Evolutionary conservation across 2,113 vertebrate genomes (phyloP).

Genomic region (Indri indri): DNA sequence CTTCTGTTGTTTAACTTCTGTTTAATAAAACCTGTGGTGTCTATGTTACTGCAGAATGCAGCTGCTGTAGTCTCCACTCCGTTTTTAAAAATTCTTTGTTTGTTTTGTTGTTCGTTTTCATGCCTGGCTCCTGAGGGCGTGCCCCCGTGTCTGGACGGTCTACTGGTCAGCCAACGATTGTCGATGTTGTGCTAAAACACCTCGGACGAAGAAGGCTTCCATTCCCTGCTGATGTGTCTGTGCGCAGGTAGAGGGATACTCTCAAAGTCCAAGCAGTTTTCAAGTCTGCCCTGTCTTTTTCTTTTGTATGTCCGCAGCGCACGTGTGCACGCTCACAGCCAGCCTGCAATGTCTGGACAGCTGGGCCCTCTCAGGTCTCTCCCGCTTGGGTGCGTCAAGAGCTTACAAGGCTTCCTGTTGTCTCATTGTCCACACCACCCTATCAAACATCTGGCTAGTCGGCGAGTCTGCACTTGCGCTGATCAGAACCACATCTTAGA

Average conservation of each 20-base stretch:
- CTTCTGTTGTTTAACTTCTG: too few species aligned
- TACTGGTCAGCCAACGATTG: background rate
- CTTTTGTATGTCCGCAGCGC: background rate
- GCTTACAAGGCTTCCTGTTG: background rate
- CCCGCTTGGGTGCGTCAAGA: background rate
- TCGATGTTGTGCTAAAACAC: background rate
- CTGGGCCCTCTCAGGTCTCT: background rate
- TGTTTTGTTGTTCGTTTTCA: background rate
- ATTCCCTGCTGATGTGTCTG: background rate
- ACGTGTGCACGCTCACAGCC: fast-evolving
- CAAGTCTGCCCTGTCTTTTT: background rate
- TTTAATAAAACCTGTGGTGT: background rate
- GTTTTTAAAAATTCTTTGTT: background rate
- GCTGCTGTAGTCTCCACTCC: background rate
- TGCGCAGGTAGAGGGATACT: background rate
- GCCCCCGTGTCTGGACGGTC: background rate
- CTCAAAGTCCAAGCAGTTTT: background rate
- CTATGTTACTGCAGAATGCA: background rate
- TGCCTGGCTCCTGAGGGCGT: background rate
- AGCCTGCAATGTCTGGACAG: fast-evolving
- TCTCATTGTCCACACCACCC: background rate
- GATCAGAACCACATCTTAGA: background rate
- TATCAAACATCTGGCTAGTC: background rate
- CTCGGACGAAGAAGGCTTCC: background rate
- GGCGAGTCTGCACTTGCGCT: background rate